Percentiles rank a stretch among this genome's conserved stretches.
Conservation (phyloP, 2,113 vertebrate genomes). For the Myiagra hebetior region DNA sequence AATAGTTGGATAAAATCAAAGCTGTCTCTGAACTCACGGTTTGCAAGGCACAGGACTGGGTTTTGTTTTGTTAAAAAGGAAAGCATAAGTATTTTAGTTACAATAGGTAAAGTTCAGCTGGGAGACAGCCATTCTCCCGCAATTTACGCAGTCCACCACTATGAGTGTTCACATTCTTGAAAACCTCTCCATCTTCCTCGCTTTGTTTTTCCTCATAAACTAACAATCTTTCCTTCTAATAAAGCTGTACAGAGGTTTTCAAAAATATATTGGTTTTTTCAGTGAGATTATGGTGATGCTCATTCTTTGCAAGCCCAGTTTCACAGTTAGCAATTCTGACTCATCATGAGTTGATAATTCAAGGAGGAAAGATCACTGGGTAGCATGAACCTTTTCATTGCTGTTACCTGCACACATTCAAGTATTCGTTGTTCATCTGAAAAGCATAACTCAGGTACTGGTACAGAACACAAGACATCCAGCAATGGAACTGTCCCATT, state of each 20-base stretch:
- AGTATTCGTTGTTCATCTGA: neutral
- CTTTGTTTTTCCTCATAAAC: neutral
- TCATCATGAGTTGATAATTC: neutral
- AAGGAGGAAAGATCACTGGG: neutral
- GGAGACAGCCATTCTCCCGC: neutral
- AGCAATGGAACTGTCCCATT: neutral
- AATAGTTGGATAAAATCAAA: neutral
- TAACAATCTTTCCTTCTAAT: neutral
- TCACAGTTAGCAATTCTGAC: neutral
- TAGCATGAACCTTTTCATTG: neutral
- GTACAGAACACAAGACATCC: neutral
- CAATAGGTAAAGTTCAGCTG: neutral
- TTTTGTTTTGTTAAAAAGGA: neutral
- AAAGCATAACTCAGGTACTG: neutral
- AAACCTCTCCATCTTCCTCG: neutral
- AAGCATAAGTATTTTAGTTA: neutral
- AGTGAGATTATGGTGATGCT: neutral
- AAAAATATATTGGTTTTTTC: neutral
- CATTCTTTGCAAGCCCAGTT: neutral
- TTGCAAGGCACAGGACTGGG: neutral
- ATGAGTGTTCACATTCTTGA: neutral
- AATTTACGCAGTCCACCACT: neutral
- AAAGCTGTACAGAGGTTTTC: accelerated
- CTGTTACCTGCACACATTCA: neutral
- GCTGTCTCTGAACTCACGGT: neutral